Conservation (phyloP, 2,888 invertebrate species). For the Nezara viridula region DNA sequence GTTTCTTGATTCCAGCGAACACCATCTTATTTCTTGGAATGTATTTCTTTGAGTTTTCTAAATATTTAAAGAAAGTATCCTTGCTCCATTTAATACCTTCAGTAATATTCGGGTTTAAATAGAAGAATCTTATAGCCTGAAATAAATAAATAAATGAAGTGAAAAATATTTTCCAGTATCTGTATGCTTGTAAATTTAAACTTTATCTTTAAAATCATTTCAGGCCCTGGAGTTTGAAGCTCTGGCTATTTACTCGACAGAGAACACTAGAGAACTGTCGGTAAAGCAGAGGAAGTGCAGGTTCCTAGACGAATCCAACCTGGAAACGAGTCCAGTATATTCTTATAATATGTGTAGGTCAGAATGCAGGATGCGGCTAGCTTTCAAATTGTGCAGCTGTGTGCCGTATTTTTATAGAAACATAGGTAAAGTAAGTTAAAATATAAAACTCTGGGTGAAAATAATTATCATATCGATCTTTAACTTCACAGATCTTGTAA, state of each 20-base stretch:
- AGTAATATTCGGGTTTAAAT: constrained; percentile 95
- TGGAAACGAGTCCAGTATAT: constrained; percentile 68
- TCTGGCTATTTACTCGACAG: constrained; percentile 74
- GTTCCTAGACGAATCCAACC: constrained; percentile 67
- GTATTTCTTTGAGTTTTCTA: constrained; percentile 99
- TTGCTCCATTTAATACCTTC: constrained; percentile 98
- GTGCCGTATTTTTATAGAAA: constrained; percentile 69
- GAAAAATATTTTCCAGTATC: no score
- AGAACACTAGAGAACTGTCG: constrained; percentile 69
- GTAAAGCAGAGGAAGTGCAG: constrained; percentile 68
- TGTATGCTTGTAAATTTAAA: no score
- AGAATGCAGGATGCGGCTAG: constrained; percentile 68
- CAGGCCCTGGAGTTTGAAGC: constrained; percentile 76
- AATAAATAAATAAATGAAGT: no score
- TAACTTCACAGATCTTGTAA: no score
- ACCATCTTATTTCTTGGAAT: constrained; percentile 99
- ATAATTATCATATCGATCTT: no score
- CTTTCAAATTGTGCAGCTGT: constrained; percentile 68
- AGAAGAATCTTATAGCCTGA: constrained; percentile 89
- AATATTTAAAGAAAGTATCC: constrained; percentile 94
- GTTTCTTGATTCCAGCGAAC: constrained; percentile 90
- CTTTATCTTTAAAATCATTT: background rate
- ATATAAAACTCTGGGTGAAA: no score
- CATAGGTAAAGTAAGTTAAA: constrained; percentile 38
- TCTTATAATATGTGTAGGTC: constrained; percentile 68